These are phyloP conservation scores for Limulus polyphemus DNA, from an alignment of 2,888 invertebrate genomes.

Conservation along the genomic window DNA sequence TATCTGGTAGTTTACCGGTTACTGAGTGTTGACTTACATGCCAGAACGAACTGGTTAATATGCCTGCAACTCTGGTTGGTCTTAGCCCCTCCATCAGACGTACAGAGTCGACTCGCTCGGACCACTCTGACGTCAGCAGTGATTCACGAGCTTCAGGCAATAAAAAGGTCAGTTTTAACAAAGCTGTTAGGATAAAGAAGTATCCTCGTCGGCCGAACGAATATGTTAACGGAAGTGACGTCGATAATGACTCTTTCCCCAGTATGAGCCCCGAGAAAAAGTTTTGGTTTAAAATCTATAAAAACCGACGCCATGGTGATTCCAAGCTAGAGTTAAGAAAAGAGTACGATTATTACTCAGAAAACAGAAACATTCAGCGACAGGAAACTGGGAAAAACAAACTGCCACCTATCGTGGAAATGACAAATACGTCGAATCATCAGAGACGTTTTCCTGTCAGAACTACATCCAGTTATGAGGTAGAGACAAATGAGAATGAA, in stretches of 20 bases:
- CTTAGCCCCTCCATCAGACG: background rate
- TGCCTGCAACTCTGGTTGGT: conserved; percentile 14
- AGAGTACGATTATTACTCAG: background rate
- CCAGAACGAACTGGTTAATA: background rate
- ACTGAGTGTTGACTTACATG: too few species aligned
- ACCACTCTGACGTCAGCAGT: conserved; percentile 11
- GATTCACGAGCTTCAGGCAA: conserved; percentile 11
- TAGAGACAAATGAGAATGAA: too few species aligned
- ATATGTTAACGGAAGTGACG: background rate
- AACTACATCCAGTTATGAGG: too few species aligned
- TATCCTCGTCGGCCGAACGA: conserved; percentile 13
- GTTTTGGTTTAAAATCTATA: conserved; percentile 23
- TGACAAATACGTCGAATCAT: too few species aligned
- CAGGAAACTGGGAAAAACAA: too few species aligned
- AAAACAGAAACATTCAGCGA: background rate
- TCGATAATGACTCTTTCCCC: background rate
- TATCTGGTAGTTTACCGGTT: too few species aligned
- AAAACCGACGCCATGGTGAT: conserved; percentile 11
- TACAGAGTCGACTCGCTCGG: conserved; percentile 16
- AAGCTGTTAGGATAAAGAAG: conserved; percentile 24
- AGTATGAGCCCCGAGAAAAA: conserved; percentile 14
- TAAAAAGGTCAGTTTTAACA: conserved; percentile 26
- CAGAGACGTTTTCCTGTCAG: too few species aligned
- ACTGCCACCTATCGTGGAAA: too few species aligned
- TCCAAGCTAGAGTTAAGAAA: background rate